Base-by-base conservation (phyloP, 2,113 vertebrate species). In the Vulpes lagopus region DNA sequence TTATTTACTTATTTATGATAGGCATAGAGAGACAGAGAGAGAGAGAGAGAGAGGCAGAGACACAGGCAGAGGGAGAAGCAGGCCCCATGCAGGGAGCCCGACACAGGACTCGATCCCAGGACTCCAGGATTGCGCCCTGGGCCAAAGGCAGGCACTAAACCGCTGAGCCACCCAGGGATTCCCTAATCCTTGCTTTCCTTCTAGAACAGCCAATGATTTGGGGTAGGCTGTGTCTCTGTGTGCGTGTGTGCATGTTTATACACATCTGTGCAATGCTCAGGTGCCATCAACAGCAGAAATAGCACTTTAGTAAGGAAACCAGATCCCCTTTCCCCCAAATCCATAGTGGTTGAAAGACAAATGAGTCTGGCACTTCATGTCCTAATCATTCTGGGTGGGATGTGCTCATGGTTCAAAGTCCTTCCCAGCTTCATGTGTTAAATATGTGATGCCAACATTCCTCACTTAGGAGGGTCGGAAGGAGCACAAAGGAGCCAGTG, bases 321-420 rank as follows among this genome's bases (percentile, higher is more conserved):
- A 76, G 25, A 2, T 16, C 19, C 0, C 57, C 49, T 32, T 17
- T 17, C 16, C 0, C 16, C 3, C 6, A 73, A 64, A 23, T 17
- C 79, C 10, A 59, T 30, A 76, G 27, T 76, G 57, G 19, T 27
- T 87, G 83, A 60, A 92, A 14, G 86, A 11, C 62, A 89, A 96
- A 92, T 59, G 60, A 53, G 69, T 15, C 81, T 25, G n/a, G 32
- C 3, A 51, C 14, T 82, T 94, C 71, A 23, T 65, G 88, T 86
- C 67, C 74, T 71, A 43, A 84, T 89, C 55, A 25, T 74, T 67
- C 60, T 43, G 62, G 30, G 27, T 69, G 57, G 9, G 12, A 89
- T 79, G 35, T 83, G 65, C 53, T 93, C 67, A 38, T 16, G 6
- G 69, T 76, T 71, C 74, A 89, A 9, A 2, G 1, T 51, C 25